Evolutionary conservation across 2,113 vertebrate species (phyloP), one percentile per base, ranked within the genome.

Genomic region (Fulmarus glacialis): DNA sequence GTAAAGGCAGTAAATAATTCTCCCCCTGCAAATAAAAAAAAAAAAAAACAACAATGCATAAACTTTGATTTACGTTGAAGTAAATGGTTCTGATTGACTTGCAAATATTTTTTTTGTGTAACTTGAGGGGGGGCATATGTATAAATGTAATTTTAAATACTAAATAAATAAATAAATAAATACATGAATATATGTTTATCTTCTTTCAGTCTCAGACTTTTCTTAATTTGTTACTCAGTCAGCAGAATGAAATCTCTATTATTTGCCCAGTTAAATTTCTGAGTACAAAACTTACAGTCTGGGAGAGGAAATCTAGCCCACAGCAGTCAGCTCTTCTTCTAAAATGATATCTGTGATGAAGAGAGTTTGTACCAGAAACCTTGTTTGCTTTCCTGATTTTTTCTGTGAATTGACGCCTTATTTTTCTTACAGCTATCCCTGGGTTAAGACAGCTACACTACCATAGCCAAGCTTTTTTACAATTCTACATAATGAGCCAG

Each of bases 111-210:
- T 89, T 82, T 24, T 52, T 63, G 6, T 22, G 7, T 66, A 50
- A 38, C 19, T 66, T 45, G 9, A 59, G 12, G 4, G 15, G 23
- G 8, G 2, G 26, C 20, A 45, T 15, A 5, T 43, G 6, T 71
- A 17, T 67, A 86, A 82, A 58, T 2, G 4, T 53, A 78, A 42
- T 38, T 47, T 71, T 23, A 74, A 71, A n/a, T 12, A 52, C 3
- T 58, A 84, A 82, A 30, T 66, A 66, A 73, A n/a, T 62, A 52
- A 50, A 64, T 70, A 42, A 59, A 29, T 42, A 58, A 1, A 50
- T 50, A 26, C 4, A 50, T 12, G 1, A 1, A 50, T 50, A 26
- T 8, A 50, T 10, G 1, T 20, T 53, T 45, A 3, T 50, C 8
- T 52, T 83, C 19, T 64, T 86, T 83, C 11, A 43, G 3, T 53